Conservation (phyloP, 2,797 vertebrate species). For the Cyclopterus lumpus region DNA sequence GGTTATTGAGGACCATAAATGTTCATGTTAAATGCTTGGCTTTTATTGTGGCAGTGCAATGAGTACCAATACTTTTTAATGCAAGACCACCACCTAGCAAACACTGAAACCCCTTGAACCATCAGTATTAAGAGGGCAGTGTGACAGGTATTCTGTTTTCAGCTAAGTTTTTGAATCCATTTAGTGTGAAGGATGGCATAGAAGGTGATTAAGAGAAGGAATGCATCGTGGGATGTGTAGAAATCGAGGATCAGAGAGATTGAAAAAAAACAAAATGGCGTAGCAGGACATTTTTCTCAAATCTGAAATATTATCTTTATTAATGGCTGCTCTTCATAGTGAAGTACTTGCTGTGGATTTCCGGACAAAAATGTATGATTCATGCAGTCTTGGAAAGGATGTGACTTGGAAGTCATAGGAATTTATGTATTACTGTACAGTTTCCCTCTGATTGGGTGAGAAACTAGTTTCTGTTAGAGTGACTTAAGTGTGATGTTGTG, state of each 20-base stretch:
- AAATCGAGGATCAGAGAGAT: constrained; percentile 25
- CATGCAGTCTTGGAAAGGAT: constrained; percentile 28
- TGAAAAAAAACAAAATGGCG: constrained; percentile 20
- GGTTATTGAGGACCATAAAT: constrained; percentile 87
- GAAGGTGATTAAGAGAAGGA: constrained; percentile 32
- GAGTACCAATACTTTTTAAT: constrained; percentile 68
- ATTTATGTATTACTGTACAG: constrained; percentile 33
- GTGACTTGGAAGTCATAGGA: constrained; percentile 34
- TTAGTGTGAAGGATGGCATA: constrained; percentile 32
- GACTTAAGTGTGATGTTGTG: constrained; percentile 47
- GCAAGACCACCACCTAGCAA: constrained; percentile 57
- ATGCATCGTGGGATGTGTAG: constrained; percentile 3
- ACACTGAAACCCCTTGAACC: constrained; percentile 56
- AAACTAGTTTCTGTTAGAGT: constrained; percentile 37
- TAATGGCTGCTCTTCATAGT: constrained; percentile 34
- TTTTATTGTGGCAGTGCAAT: constrained; percentile 79
- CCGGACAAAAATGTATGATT: constrained; percentile 34
- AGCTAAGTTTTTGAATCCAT: constrained; percentile 38
- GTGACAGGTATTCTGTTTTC: constrained; percentile 47
- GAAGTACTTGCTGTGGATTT: constrained; percentile 26
- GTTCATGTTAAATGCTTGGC: constrained; percentile 81
- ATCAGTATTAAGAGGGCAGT: constrained; percentile 34
- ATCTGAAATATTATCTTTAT: constrained; percentile 56
- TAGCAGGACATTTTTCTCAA: constrained; percentile 27
- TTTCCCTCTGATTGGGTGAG: constrained; percentile 41